These are phyloP conservation scores for Pardosa pseudoannulata DNA, from an alignment of 2,888 invertebrate species.

Conservation along the genomic window DNA sequence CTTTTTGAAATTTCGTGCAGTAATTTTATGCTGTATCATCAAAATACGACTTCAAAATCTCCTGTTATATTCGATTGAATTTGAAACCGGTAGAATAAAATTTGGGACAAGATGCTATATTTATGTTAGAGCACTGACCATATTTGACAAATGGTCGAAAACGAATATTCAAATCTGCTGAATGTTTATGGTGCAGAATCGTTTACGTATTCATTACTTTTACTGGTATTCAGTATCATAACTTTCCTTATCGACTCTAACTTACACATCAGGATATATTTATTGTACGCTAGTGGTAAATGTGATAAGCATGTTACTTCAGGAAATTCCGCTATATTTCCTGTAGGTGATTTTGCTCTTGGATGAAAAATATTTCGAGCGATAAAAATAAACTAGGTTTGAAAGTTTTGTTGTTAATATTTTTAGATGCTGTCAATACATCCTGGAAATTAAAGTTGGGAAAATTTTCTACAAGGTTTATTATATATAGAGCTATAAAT, in stretches of 20 bases:
- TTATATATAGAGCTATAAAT: no score
- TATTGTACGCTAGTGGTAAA: neutral
- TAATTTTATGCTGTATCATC: no score
- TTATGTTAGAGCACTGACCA: neutral
- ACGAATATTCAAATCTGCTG: neutral
- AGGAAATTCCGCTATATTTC: neutral
- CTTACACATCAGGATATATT: neutral
- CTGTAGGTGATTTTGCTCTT: neutral
- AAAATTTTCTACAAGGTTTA: no score
- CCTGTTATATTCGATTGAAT: no score
- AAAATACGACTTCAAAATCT: no score
- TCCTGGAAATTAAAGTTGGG: no score
- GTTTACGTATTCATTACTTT: slow-evolving; percentile 3
- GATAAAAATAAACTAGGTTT: neutral
- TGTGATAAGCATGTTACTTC: neutral
- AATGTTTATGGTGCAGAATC: neutral
- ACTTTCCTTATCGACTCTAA: neutral
- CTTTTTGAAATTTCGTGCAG: no score
- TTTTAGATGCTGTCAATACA: no score
- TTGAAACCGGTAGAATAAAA: no score
- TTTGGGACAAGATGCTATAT: neutral
- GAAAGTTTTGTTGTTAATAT: no score
- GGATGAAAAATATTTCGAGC: neutral
- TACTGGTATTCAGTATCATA: neutral
- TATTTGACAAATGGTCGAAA: neutral